phyloP scores from a whole-genome alignment of 2,888 invertebrate species.

The Lysandra bellargus region DNA sequence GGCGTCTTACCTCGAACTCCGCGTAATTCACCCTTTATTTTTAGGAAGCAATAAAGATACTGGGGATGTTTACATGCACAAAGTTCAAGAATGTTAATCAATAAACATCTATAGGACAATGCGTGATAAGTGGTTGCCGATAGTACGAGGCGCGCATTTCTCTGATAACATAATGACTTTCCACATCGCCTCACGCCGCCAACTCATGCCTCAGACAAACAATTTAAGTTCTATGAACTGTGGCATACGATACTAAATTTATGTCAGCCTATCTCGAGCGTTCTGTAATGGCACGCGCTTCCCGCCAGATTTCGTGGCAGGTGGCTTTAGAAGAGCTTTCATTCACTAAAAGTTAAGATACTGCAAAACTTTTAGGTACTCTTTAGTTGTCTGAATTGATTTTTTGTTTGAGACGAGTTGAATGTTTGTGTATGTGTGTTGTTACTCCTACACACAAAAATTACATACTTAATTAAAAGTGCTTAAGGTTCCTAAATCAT shows the following conservation, averaged over 20 bases:
- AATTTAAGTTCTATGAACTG: slow-evolving; percentile 74
- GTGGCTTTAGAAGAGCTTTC: not conserved
- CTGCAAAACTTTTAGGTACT: no score
- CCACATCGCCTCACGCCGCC: slow-evolving; percentile 66
- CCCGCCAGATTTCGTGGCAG: slow-evolving; percentile 46
- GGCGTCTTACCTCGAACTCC: not conserved
- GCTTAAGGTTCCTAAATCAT: no score
- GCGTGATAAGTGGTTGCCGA: slow-evolving; percentile 40
- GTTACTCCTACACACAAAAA: no score
- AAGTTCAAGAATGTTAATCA: slow-evolving; percentile 67
- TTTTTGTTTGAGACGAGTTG: no score
- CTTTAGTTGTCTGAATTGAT: no score
- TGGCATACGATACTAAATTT: slow-evolving; percentile 65
- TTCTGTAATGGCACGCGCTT: slow-evolving; percentile 69
- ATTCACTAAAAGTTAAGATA: not conserved
- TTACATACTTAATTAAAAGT: no score
- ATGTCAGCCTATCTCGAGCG: slow-evolving; percentile 71
- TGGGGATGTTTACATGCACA: slow-evolving; percentile 54
- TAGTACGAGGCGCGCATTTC: slow-evolving; percentile 58
- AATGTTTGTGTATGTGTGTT: no score
- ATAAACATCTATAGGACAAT: slow-evolving; percentile 53
- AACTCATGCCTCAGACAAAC: slow-evolving; percentile 55
- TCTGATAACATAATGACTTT: slow-evolving; percentile 73
- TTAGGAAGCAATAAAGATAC: slow-evolving; percentile 45
- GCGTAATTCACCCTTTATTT: slow-evolving; percentile 39